phyloP scores from a whole-genome alignment of 2,113 vertebrate species.

The Columba livia region DNA sequence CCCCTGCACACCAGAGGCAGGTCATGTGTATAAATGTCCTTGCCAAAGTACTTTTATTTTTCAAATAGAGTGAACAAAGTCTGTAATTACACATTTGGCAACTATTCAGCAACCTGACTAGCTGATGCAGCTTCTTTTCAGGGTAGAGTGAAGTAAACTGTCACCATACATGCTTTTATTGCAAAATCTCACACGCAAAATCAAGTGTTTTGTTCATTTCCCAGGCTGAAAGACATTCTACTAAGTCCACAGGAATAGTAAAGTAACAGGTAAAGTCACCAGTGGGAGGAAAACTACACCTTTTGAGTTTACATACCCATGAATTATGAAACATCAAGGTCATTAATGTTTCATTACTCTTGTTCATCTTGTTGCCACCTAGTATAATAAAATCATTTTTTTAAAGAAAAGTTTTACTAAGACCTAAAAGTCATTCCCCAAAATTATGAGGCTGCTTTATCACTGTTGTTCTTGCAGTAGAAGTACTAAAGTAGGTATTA shows the following conservation, averaged over 20 bases:
- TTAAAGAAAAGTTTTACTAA: constrained; percentile 6
- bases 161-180: background rate
- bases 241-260: background rate
- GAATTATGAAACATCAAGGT: background rate
- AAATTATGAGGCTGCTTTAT: background rate
- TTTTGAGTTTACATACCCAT: background rate
- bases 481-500: background rate
- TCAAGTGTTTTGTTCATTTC: background rate
- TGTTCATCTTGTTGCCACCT: background rate
- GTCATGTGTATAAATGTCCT: background rate
- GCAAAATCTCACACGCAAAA: background rate
- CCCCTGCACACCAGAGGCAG: background rate
- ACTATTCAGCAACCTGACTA: background rate
- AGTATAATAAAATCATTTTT: background rate
- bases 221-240: background rate
- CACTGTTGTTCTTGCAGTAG: background rate
- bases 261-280: background rate
- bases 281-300: background rate
- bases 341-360: background rate
- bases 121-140: background rate
- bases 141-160: background rate
- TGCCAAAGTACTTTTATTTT: background rate
- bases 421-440: background rate
- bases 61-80: background rate
- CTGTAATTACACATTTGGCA: background rate